phyloP scores from a whole-genome alignment of 2,113 vertebrate genomes.

The Stictonetta naevosa region DNA sequence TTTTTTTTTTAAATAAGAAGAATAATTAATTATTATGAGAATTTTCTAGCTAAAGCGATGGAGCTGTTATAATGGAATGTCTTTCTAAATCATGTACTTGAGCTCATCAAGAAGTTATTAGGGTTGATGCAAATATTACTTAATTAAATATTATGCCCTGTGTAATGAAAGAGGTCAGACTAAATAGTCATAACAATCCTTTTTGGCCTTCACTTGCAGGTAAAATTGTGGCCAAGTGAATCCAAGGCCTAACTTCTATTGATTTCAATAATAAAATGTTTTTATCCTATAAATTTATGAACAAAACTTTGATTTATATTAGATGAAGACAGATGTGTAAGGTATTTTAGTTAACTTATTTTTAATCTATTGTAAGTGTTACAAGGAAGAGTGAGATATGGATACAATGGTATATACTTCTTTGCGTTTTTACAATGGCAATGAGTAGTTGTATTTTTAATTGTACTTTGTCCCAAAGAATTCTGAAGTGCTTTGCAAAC shows the following conservation, averaged over 20 bases:
- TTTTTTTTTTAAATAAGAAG: not conserved
- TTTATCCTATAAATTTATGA: not conserved
- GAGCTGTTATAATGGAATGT: not conserved
- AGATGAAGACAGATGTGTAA: not conserved
- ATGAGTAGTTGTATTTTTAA: not conserved
- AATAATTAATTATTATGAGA: conserved; percentile 6
- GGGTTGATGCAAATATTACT: conserved; percentile 33
- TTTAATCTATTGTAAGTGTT: not conserved
- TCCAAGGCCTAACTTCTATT: not conserved
- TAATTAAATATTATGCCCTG: conserved; percentile 25
- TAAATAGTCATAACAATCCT: not conserved
- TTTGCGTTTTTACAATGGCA: not conserved
- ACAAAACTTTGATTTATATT: not conserved
- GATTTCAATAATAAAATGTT: not conserved
- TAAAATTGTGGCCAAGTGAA: not conserved
- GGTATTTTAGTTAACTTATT: not conserved
- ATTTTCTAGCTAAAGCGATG: not conserved
- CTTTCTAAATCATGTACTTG: not conserved
- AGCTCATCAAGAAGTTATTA: conserved; percentile 24
- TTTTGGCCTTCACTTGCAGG: not conserved
- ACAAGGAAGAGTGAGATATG: not conserved
- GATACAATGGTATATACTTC: accelerated
- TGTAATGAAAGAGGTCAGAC: conserved; percentile 11
- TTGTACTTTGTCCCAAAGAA: not conserved
- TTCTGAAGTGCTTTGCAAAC: not conserved